Evolutionary conservation across 2,113 vertebrate species (phyloP).

Genomic region (Datnioides undecimradiatus): DNA sequence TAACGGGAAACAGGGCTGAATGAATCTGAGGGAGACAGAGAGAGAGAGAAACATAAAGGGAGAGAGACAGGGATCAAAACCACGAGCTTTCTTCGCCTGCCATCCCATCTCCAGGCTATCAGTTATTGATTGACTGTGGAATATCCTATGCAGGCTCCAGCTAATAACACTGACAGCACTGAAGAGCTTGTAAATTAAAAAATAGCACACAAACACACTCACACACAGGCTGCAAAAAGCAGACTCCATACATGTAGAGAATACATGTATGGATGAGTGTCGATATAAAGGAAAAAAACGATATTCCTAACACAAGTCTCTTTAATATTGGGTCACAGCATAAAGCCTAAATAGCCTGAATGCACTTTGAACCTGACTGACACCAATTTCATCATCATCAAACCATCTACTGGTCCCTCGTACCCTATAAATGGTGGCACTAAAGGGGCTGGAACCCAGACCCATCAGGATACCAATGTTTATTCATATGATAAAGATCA

Average conservation of each 20-base stretch:
- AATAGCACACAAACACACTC: slow-evolving; percentile 8
- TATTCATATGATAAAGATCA: too few relatives aligned
- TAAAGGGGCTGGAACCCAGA: too few relatives aligned
- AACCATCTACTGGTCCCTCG: too few relatives aligned
- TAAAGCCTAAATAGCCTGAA: too few relatives aligned
- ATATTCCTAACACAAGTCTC: too few relatives aligned
- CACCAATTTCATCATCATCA: too few relatives aligned
- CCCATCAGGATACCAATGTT: too few relatives aligned
- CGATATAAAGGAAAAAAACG: too few relatives aligned
- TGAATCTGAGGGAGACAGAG: slow-evolving; percentile 39
- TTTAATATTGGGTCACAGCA: too few relatives aligned
- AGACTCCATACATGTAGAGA: slow-evolving; percentile 7
- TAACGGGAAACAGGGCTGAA: slow-evolving; percentile 39
- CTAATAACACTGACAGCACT: slow-evolving; percentile 62
- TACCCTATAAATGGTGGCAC: too few relatives aligned
- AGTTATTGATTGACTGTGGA: slow-evolving; percentile 75
- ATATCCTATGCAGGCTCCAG: slow-evolving; percentile 55
- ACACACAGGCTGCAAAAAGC: slow-evolving; percentile 22
- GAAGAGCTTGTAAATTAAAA: slow-evolving; percentile 60
- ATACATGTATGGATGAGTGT: slow-evolving; percentile 1
- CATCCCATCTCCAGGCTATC: slow-evolving; percentile 65
- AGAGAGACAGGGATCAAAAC: slow-evolving; percentile 10
- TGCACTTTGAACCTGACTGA: too few relatives aligned
- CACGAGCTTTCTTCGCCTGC: slow-evolving; percentile 41
- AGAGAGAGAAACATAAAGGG: not conserved